phyloP scores from a whole-genome alignment of 2,888 invertebrate genomes.

The Phorcus lineatus region DNA sequence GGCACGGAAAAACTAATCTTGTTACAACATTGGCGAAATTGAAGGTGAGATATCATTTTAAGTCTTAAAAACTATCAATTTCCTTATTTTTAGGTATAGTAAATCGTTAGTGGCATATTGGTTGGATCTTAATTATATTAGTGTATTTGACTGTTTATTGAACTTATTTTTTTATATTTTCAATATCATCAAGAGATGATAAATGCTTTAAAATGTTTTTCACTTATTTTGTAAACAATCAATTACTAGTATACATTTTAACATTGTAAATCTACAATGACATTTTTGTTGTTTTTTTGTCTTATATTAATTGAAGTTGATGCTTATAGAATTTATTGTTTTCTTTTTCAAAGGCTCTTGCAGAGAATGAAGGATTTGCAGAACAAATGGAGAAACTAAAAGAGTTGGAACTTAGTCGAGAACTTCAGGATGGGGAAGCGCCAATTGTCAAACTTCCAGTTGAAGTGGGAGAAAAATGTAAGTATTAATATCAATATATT shows the following conservation, averaged over 20 bases:
- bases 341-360: constrained; percentile 58
- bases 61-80: background rate
- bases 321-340: background rate
- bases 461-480: constrained; percentile 18
- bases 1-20: constrained; percentile 82
- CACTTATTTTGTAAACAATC: no score
- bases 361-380: constrained; percentile 66
- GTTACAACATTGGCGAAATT: constrained; percentile 80
- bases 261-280: no score
- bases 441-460: constrained; percentile 10
- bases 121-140: no score
- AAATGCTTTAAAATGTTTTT: no score
- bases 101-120: no score
- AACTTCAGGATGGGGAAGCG: constrained; percentile 47
- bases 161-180: no score
- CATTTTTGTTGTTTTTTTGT: background rate
- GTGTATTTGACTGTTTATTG: no score
- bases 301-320: background rate
- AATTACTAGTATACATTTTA: no score
- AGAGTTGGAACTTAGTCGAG: constrained; percentile 64
- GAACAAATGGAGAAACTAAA: constrained; percentile 68
- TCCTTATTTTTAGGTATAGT: no score
- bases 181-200: no score
- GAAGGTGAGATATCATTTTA: constrained; percentile 75
- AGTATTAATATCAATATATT: background rate